Evolutionary conservation across 1,140 invertebrate species (phyloP).

Genomic region (Ephestia elutella): DNA sequence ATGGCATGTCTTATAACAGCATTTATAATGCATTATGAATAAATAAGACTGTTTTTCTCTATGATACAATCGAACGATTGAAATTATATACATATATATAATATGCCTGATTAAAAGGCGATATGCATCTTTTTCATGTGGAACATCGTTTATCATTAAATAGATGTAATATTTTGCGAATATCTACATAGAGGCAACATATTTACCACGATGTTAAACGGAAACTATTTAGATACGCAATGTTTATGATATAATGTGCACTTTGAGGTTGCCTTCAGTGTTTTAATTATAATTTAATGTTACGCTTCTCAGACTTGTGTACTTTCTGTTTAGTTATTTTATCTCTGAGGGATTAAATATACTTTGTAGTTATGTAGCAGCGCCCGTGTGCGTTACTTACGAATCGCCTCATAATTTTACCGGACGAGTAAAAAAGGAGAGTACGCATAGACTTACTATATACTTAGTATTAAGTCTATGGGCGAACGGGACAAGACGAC

Average conservation of each 20-base stretch:
- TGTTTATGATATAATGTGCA: slow-evolving; percentile 30
- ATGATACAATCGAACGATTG: not conserved
- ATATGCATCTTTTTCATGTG: slow-evolving; percentile 32
- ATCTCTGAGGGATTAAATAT: not conserved
- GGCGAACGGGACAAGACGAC: no score
- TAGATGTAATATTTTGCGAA: slow-evolving; percentile 69
- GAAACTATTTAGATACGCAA: slow-evolving; percentile 40
- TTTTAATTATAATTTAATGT: slow-evolving; percentile 22
- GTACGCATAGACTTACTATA: no score
- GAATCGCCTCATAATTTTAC: no score
- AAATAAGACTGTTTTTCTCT: slow-evolving; percentile 6
- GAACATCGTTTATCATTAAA: slow-evolving; percentile 40
- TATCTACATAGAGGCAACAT: slow-evolving; percentile 66
- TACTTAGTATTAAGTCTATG: no score
- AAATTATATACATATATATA: no score
- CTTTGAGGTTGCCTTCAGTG: slow-evolving; percentile 53
- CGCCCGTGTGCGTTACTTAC: no score
- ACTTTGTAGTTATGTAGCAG: no score
- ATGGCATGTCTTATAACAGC: not conserved
- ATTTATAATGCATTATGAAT: slow-evolving; percentile 9
- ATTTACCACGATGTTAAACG: slow-evolving; percentile 52
- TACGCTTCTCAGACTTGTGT: slow-evolving; percentile 15
- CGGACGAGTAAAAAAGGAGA: no score
- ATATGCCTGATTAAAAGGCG: not conserved
- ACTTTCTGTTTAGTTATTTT: not conserved